A percentile compares a stretch with the other conserved stretches of the same genome.
phyloP scores from a whole-genome alignment of 1,140 invertebrate genomes.

The Himalopsyche phryganea region DNA sequence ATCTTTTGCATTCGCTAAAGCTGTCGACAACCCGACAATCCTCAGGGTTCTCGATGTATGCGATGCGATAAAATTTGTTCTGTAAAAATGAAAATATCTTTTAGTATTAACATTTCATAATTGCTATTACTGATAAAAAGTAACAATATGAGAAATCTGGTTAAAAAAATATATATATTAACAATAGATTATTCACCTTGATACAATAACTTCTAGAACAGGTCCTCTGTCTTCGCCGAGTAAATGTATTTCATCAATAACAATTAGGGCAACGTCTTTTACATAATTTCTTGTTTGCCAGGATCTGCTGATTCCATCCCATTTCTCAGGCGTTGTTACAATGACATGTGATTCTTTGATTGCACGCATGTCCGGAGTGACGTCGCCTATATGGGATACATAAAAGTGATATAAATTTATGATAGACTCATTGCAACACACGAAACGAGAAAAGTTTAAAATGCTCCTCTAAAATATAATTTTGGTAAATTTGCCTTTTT shows the following conservation, averaged over 20 bases:
- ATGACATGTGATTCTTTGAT: conserved; percentile 86
- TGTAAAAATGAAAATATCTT: conserved; percentile 30
- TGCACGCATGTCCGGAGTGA: conserved; percentile 86
- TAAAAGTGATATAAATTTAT: too few relatives aligned
- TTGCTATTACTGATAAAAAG: too few relatives aligned
- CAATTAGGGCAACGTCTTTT: conserved; percentile 84
- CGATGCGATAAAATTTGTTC: conserved; percentile 87
- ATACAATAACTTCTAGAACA: conserved; percentile 83
- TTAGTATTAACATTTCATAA: neutral
- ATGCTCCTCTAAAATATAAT: too few relatives aligned
- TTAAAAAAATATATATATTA: too few relatives aligned
- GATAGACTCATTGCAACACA: too few relatives aligned
- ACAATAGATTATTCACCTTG: conserved; percentile 48
- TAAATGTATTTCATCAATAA: conserved; percentile 99
- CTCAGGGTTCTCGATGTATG: conserved; percentile 77
- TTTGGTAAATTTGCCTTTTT: too few relatives aligned
- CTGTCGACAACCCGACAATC: conserved; percentile 94
- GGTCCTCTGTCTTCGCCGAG: conserved; percentile 86
- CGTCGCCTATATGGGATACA: conserved; percentile 67
- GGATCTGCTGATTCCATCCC: conserved; percentile 96
- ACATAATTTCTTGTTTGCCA: conserved; percentile 98
- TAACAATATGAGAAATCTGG: too few relatives aligned
- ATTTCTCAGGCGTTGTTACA: conserved; percentile 98
- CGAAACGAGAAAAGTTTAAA: too few relatives aligned
- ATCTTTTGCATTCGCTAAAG: conserved; percentile 95